Evolutionary conservation across 2,797 vertebrate species (phyloP).

Genomic region (Cynodonichthys magdalenae): DNA sequence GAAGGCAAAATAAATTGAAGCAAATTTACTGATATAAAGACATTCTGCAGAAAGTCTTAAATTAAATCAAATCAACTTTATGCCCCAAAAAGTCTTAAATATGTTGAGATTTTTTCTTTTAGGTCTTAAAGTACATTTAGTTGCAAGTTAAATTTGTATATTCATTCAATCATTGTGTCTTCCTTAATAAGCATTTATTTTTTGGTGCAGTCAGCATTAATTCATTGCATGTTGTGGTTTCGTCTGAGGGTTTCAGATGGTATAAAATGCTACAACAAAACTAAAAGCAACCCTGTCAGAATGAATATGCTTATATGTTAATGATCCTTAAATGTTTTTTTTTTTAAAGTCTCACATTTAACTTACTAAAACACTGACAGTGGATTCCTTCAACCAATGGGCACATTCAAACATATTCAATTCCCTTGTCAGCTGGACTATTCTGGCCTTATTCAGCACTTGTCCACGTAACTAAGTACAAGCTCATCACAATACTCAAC

Average conservation of each 20-base stretch:
- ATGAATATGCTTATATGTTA: too few relatives aligned
- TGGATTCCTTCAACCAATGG: too few relatives aligned
- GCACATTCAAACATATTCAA: constrained; percentile 35
- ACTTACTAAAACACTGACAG: too few relatives aligned
- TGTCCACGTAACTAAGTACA: constrained; percentile 42
- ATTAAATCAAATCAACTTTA: not conserved
- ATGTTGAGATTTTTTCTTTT: not conserved
- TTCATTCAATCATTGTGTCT: not conserved
- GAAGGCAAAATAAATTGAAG: constrained; percentile 20
- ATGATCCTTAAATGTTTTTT: too few relatives aligned
- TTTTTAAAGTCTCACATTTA: too few relatives aligned
- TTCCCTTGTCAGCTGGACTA: constrained; percentile 47
- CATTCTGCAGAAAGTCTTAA: constrained; percentile 1
- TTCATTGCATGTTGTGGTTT: too few relatives aligned
- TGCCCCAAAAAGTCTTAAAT: not conserved
- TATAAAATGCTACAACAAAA: too few relatives aligned
- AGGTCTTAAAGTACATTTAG: not conserved
- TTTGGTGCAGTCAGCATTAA: too few relatives aligned
- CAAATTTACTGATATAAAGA: not conserved
- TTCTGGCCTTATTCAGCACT: constrained; percentile 46
- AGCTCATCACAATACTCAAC: constrained; percentile 68
- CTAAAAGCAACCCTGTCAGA: too few relatives aligned
- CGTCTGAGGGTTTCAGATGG: too few relatives aligned
- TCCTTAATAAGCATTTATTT: too few relatives aligned
- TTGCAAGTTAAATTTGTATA: not conserved